Conservation (phyloP, 2,797 vertebrate species). For the Acanthopagrus latus region DNA sequence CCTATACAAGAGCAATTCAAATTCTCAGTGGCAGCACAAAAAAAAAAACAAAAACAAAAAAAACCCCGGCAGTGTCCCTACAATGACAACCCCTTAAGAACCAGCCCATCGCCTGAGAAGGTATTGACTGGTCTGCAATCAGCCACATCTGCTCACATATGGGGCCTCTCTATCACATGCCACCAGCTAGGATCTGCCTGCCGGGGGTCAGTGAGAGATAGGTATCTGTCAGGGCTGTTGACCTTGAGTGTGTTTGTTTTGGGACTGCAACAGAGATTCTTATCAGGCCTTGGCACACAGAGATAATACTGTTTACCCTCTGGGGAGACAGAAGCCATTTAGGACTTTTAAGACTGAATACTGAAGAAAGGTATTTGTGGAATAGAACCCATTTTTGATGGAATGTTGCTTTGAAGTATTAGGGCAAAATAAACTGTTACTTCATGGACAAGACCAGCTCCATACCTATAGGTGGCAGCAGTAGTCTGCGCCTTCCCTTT, state of each 20-base stretch:
- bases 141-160: constrained; percentile 52
- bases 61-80: constrained; percentile 38
- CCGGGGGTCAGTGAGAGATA: constrained; percentile 59
- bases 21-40: constrained; percentile 37
- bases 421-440: constrained; percentile 2
- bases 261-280: constrained; percentile 53
- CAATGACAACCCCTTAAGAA: constrained; percentile 38
- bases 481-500: constrained; percentile 12
- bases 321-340: constrained; percentile 35
- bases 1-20: constrained; percentile 17
- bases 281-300: constrained; percentile 46
- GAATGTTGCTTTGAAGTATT: constrained; percentile 33
- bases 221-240: constrained; percentile 51
- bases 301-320: constrained; percentile 55
- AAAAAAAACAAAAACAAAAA: no score
- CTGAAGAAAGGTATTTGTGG: constrained; percentile 17
- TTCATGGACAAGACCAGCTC: constrained; percentile 10
- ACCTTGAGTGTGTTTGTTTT: constrained; percentile 68
- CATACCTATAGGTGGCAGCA: constrained; percentile 26
- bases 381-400: constrained; percentile 8
- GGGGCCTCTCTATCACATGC: constrained; percentile 45
- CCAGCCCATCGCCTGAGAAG: constrained; percentile 27
- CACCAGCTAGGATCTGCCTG: constrained; percentile 41
- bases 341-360: constrained; percentile 31
- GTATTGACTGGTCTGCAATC: constrained; percentile 56